phyloP scores from a whole-genome alignment of 1,140 invertebrate genomes.

The Paraescarpia echinospica region DNA sequence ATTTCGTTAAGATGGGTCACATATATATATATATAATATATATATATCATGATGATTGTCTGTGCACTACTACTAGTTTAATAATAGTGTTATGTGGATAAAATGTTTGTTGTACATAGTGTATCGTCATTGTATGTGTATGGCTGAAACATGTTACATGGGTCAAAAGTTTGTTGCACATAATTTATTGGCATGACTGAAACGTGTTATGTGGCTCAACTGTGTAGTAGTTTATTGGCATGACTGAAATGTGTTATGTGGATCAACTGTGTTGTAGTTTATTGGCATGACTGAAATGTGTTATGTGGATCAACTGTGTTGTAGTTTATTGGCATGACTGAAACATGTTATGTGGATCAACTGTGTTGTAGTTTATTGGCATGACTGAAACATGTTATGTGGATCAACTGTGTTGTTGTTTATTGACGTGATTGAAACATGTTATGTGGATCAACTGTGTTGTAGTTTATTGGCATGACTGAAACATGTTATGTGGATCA shows the following conservation, averaged over 20 bases:
- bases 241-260: not conserved
- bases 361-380: slow-evolving; percentile 67
- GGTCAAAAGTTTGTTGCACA: too few relatives aligned
- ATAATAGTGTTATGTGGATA: too few relatives aligned
- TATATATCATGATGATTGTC: too few relatives aligned
- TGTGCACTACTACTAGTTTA: too few relatives aligned
- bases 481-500: not conserved
- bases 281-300: not conserved
- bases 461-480: not conserved
- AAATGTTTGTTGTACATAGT: too few relatives aligned
- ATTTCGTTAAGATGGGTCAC: too few relatives aligned
- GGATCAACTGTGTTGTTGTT: not conserved
- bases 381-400: not conserved
- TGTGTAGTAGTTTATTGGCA: not conserved
- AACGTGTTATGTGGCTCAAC: too few relatives aligned
- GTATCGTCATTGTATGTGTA: too few relatives aligned
- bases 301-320: slow-evolving; percentile 45
- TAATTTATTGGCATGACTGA: too few relatives aligned
- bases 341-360: slow-evolving; percentile 93
- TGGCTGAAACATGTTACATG: too few relatives aligned
- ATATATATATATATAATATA: too few relatives aligned
- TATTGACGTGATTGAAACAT: not conserved
- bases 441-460: not conserved
- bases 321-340: slow-evolving; percentile 84
- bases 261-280: not conserved